Conservation (phyloP, 1,140 invertebrate genomes). For the Aphelinus certus region DNA sequence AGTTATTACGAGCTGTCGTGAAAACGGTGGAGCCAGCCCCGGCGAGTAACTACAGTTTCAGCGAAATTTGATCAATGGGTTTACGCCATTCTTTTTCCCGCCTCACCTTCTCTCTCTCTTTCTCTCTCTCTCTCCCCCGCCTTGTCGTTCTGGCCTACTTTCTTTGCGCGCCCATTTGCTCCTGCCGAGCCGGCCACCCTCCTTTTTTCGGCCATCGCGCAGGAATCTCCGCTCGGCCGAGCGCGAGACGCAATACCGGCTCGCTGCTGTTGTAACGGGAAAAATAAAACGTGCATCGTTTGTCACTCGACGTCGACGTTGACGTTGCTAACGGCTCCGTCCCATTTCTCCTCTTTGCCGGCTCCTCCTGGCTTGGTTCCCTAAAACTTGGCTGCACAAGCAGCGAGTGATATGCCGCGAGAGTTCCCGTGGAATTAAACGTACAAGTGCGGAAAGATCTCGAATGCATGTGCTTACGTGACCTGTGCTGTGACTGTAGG, state of each 20-base stretch:
- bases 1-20: conserved; percentile 17
- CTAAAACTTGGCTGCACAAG: too few species aligned
- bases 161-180: background rate
- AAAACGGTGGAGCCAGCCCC: background rate
- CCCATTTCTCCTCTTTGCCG: conserved; percentile 19
- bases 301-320: conserved; percentile 45
- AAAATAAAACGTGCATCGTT: conserved; percentile 47
- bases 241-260: conserved; percentile 22
- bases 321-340: background rate
- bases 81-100: too few species aligned
- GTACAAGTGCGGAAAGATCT: too few species aligned
- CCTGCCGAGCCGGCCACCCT: background rate
- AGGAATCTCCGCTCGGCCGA: conserved; percentile 11
- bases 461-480: too few species aligned
- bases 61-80: conserved; percentile 18
- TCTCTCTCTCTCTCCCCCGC: background rate
- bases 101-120: background rate
- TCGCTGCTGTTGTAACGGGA: background rate
- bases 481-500: too few species aligned
- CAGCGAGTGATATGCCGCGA: too few species aligned
- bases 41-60: background rate
- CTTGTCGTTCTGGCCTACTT: conserved; percentile 18
- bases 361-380: background rate
- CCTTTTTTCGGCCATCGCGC: background rate
- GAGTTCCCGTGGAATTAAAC: too few species aligned